A percentile compares a stretch with the other conserved stretches of the same genome.
Conservation (phyloP, 1,140 invertebrate genomes). For the Sarcophaga peregrina region DNA sequence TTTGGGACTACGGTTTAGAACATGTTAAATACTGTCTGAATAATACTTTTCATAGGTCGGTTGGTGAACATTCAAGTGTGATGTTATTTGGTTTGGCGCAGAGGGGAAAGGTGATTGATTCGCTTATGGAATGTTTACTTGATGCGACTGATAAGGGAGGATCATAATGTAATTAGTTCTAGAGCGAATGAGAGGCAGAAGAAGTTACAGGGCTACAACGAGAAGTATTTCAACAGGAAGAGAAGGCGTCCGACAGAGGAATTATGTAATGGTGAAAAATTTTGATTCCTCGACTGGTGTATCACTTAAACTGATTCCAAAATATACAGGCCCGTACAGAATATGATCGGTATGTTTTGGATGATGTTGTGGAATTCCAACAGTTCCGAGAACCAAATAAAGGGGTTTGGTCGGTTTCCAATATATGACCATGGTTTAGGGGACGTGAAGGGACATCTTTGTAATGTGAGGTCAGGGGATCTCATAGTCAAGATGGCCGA, state of each 20-base stretch:
- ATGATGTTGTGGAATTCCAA: constrained; percentile 44
- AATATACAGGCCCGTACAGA: constrained; percentile 42
- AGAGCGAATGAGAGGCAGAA: not conserved
- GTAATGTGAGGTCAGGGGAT: not conserved
- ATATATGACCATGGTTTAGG: not conserved
- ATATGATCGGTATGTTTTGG: not conserved
- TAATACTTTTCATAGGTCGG: constrained; percentile 32
- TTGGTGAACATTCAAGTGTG: constrained; percentile 34
- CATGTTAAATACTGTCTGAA: constrained; percentile 20
- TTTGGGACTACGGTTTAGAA: constrained; percentile 19
- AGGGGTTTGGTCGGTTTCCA: not conserved
- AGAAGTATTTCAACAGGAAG: no score
- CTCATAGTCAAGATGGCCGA: not conserved
- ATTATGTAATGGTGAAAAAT: constrained; percentile 43
- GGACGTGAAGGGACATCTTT: not conserved
- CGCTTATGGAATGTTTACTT: not conserved
- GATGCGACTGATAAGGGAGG: not conserved
- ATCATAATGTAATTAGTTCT: not conserved
- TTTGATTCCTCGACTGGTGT: constrained; percentile 8
- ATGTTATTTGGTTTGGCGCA: constrained; percentile 34
- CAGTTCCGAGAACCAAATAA: not conserved
- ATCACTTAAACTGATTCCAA: constrained; percentile 34
- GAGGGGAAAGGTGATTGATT: not conserved
- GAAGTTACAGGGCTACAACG: no score
- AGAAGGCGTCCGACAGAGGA: not conserved